Conservation (phyloP, 2,888 invertebrate species). For the Leucoma salicis region DNA sequence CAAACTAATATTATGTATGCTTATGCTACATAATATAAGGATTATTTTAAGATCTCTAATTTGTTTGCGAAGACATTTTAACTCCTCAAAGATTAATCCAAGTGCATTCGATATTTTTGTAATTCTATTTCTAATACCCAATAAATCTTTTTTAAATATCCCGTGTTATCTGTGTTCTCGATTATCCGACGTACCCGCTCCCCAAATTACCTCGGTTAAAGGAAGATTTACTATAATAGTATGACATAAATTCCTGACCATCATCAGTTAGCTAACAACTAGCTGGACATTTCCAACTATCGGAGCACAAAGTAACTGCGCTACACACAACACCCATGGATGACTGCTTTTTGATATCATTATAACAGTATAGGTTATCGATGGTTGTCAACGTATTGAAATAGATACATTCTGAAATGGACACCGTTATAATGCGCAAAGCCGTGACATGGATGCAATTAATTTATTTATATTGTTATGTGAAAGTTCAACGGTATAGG, state of each 20-base stretch:
- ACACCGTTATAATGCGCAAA: constrained; percentile 63
- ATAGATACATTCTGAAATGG: constrained; percentile 52
- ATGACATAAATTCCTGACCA: constrained; percentile 22
- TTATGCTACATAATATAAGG: no score
- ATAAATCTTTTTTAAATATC: no score
- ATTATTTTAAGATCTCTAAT: no score
- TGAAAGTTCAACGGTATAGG: constrained; percentile 18
- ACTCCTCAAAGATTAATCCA: no score
- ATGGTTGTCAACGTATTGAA: constrained; percentile 56
- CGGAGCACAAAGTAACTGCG: constrained; percentile 27
- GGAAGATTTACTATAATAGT: constrained; percentile 11
- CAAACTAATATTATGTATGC: no score
- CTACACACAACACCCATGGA: constrained; percentile 28
- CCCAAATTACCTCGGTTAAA: no score
- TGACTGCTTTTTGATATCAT: constrained; percentile 30
- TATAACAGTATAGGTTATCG: constrained; percentile 56
- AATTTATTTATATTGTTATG: constrained; percentile 31
- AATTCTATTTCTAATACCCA: no score
- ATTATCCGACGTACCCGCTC: no score
- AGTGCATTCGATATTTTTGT: no score
- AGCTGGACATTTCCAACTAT: constrained; percentile 29
- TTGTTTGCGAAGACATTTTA: no score
- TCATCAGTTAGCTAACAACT: constrained; percentile 18
- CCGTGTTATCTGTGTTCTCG: no score
- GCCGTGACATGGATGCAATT: constrained; percentile 41